Conservation (phyloP, 2,797 vertebrate genomes). For the Malurus splendens region DNA sequence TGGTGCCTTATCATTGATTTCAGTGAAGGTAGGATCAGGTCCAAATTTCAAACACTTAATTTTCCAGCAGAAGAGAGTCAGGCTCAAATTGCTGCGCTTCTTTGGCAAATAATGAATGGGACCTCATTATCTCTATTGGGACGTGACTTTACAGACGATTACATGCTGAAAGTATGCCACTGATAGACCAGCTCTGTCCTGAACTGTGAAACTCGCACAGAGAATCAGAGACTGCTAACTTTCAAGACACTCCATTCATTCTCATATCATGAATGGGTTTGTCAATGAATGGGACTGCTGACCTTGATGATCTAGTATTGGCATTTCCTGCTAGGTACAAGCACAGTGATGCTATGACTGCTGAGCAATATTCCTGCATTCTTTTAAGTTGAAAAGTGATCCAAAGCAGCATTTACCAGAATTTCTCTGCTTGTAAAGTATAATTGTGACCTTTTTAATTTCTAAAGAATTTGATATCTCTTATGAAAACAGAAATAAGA, state of each 20-base stretch:
- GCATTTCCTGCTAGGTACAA: conserved; percentile 20
- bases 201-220: conserved; percentile 35
- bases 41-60: conserved; percentile 34
- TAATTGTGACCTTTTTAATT: neutral
- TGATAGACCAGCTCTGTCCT: conserved; percentile 12
- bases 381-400: neutral
- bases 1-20: neutral
- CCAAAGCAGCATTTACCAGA: neutral
- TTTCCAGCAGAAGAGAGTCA: conserved; percentile 13
- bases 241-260: conserved; percentile 45
- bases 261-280: conserved; percentile 31
- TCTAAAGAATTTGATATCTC: neutral
- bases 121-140: conserved; percentile 49
- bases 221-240: neutral
- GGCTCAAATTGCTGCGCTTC: conserved; percentile 13
- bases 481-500: neutral
- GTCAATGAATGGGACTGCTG: conserved; percentile 4
- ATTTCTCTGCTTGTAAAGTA: neutral
- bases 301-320: conserved; percentile 15
- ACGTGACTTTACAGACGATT: conserved; percentile 48
- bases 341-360: neutral
- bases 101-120: conserved; percentile 47
- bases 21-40: conserved; percentile 4
- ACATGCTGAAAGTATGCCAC: conserved; percentile 39
- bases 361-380: neutral